phyloP scores from a whole-genome alignment of 64 coral and sea anemone genomes.

The Orbicella faveolata region DNA sequence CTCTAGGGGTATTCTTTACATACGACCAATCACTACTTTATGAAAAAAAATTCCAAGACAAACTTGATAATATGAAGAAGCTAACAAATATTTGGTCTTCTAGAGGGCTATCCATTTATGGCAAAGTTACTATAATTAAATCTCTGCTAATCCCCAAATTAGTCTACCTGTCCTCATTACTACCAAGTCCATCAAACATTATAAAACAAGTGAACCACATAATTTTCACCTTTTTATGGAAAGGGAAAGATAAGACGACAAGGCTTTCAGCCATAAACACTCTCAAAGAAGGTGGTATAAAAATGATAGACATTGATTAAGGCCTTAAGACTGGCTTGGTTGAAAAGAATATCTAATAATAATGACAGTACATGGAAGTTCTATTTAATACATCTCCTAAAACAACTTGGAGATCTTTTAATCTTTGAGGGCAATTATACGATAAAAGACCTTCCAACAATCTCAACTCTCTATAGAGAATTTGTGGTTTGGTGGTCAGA shows the following conservation, averaged over 20 bases:
- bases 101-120: neutral
- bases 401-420: neutral
- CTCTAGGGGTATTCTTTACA: conserved; percentile 36
- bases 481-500: neutral
- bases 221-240: conserved; percentile 1
- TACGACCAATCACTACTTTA: conserved; percentile 12
- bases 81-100: conserved; percentile 7
- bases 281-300: neutral
- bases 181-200: neutral
- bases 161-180: neutral
- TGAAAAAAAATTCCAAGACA: conserved; percentile 18
- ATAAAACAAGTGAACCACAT: neutral
- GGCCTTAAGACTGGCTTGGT: conserved; percentile 2
- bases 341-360: neutral
- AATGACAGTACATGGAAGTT: conserved; percentile 4
- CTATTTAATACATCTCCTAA: neutral
- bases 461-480: conserved; percentile 4
- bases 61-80: conserved; percentile 14
- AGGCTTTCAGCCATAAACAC: neutral
- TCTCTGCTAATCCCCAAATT: conserved; percentile 6
- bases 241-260: conserved; percentile 13
- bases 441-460: neutral
- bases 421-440: conserved; percentile 17
- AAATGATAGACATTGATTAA: conserved; percentile 26
- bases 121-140: conserved; percentile 1